phyloP scores from a whole-genome alignment of 37 sponge, comb jelly and placozoan species.

The Beroe forskalii region DNA sequence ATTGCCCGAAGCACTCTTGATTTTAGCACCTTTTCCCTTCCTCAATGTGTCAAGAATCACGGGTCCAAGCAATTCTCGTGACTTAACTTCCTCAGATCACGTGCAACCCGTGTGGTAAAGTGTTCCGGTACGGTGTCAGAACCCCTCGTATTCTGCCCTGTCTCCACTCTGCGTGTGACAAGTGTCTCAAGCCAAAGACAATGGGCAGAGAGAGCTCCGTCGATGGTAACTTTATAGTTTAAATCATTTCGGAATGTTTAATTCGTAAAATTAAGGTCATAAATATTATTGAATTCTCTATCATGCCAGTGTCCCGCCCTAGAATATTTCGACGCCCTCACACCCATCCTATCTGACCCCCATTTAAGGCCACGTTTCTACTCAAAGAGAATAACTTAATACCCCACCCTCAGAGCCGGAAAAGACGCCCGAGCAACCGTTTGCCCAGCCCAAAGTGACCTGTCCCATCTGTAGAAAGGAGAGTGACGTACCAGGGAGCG shows the following conservation, averaged over 20 bases:
- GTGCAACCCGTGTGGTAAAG: constrained; percentile 55
- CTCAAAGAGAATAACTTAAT: too few species aligned
- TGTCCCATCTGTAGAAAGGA: constrained; percentile 48
- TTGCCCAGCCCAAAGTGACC: neutral
- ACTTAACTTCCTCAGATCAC: constrained; percentile 63
- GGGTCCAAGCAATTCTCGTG: too few species aligned
- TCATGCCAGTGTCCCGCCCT: too few species aligned
- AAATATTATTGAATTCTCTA: too few species aligned
- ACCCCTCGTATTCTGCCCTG: constrained; percentile 50
- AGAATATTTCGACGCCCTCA: too few species aligned
- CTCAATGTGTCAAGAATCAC: too few species aligned
- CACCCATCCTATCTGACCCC: too few species aligned
- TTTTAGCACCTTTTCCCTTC: too few species aligned
- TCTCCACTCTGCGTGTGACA: constrained; percentile 41
- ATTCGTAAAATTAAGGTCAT: too few species aligned
- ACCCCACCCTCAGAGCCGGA: constrained; percentile 4
- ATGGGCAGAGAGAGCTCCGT: neutral
- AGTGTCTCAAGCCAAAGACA: constrained; percentile 11
- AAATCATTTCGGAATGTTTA: too few species aligned
- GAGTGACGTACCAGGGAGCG: constrained; percentile 11
- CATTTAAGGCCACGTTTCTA: too few species aligned
- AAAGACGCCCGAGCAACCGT: neutral
- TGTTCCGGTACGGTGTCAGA: constrained; percentile 48
- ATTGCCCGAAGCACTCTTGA: too few species aligned
- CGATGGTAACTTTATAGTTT: neutral